Evolutionary conservation across 2,888 invertebrate species (phyloP), one percentile per base, ranked within the genome.

Genomic region (Scaptomyza flava): DNA sequence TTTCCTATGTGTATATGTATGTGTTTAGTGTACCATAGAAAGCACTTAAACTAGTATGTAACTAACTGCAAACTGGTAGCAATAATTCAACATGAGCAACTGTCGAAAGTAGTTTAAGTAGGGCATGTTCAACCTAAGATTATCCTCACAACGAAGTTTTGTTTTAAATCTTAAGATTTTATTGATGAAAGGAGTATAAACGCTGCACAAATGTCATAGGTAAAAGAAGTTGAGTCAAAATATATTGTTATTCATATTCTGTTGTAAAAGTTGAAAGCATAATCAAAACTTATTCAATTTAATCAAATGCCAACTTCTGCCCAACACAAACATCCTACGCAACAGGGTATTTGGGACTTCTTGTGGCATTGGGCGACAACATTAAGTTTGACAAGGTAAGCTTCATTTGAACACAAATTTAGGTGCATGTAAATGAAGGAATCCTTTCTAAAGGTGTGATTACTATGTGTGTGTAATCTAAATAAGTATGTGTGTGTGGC

Each of bases 351-450:
- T 36, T 36, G 3, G 3, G n/a, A 31, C 47, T 54, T 62, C 47
- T 63, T 60, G 57, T 52, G 31, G 63, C 47, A 56, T 48, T 58
- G 58, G 50, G 47, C 50, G 45, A 61, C 63, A 69, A 67, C 61
- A 75, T 61, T 58, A 61, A 38, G 70, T 58, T 58, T 70, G 67
- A 45, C 69, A 82, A 70, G 69, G 69, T 79, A 58, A 66, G 54
- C 47, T 51, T 63, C 42, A 57, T 67, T 54, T 58, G 27, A 48
- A 23, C 56, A 57, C 20, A 42, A 61, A 46, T 58, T 47, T 45
- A 64, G 79, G 38, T 61, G 51, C 46, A 38, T 57, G 62, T 57
- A 61, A 47, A 47, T 43, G 23, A 17, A 30, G 14, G 20, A 59
- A 45, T 20, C n/a, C 36, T 14, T 17, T 23, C 5, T n/a, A 9